Base-by-base conservation (phyloP, 2,797 vertebrate species). In the Fistularia commersonii region DNA sequence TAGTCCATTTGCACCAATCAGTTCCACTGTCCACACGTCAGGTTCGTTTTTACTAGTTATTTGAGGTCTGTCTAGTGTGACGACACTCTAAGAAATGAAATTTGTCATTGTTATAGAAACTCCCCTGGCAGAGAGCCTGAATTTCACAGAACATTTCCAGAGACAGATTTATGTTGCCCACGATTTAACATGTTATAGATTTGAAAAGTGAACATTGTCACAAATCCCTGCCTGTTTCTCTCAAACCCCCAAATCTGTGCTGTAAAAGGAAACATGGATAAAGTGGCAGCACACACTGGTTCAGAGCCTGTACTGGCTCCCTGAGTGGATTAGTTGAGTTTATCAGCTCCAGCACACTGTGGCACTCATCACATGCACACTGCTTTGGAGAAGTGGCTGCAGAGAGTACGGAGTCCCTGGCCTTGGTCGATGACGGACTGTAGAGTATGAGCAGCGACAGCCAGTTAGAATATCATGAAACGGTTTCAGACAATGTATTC, bases 311-410 rank as follows among this genome's bases (percentile, higher is more conserved):
- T 45, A 59, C 69, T 57, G 58, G 43, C 46, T 76, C 73, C 77
- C 71, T 48, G 60, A 77, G 75, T 74, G 76, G 79, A 83, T 83
- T 81, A 83, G 69, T 48, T 56, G 74, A 82, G 79, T 83, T 84
- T 85, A 85, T 85, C 85, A 82, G 79, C 77, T 42, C 11, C 53
- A 62, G 50, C 78, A 77, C 76, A 63, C 65, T 57, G 61, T 74
- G 70, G 51, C 72, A 67, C 66, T 78, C 73, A 41, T 45, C 62
- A 44, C 23, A 23, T 23, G 23, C 23, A 23, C 23, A 41, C 51
- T 32, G 64, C 67, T 61, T 55, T 64, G 77, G 66, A 74, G 70
- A 69, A 83, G 76, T 61, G 73, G 64, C 68, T 80, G 64, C 56
- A 76, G 65, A 72, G 52, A 70, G 50, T 48, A n/a, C 39, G 0